Percentiles rank a stretch among this genome's conserved stretches.
Evolutionary conservation across 2,113 vertebrate genomes (phyloP).

Genomic region (Pangasianodon gigas): DNA sequence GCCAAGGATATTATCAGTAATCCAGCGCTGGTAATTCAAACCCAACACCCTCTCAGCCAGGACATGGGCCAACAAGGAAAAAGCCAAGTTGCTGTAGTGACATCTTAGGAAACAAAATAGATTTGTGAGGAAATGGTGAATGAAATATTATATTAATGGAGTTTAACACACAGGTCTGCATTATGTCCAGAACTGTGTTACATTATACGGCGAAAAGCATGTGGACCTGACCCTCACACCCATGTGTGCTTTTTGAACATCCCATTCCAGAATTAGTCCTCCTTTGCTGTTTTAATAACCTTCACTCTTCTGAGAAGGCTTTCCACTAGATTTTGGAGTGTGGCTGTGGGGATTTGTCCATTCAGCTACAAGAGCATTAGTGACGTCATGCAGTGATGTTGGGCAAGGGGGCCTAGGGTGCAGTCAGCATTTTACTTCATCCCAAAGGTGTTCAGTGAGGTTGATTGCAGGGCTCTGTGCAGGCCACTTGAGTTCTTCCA

Average conservation of each 20-base stretch:
- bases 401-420: not conserved
- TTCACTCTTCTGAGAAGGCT: not conserved
- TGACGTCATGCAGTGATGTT: not conserved
- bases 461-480: not conserved
- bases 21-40: constrained; percentile 85
- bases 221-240: not conserved
- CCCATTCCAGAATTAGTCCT: not conserved
- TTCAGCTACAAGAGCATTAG: not conserved
- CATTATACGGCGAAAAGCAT: not conserved
- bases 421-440: not conserved
- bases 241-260: not conserved
- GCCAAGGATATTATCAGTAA: constrained; percentile 80
- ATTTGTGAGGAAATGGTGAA: not conserved
- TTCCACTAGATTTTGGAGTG: not conserved
- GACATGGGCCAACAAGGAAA: constrained; percentile 85
- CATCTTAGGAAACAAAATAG: constrained; percentile 72
- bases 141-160: not conserved
- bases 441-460: not conserved
- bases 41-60: constrained; percentile 75
- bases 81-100: constrained; percentile 93
- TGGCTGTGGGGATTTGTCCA: not conserved
- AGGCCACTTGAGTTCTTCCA: not conserved
- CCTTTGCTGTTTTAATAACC: not conserved
- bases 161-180: not conserved
- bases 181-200: not conserved